Conservation (phyloP, 2,797 vertebrate species). For the Acipenser transmontanus region DNA sequence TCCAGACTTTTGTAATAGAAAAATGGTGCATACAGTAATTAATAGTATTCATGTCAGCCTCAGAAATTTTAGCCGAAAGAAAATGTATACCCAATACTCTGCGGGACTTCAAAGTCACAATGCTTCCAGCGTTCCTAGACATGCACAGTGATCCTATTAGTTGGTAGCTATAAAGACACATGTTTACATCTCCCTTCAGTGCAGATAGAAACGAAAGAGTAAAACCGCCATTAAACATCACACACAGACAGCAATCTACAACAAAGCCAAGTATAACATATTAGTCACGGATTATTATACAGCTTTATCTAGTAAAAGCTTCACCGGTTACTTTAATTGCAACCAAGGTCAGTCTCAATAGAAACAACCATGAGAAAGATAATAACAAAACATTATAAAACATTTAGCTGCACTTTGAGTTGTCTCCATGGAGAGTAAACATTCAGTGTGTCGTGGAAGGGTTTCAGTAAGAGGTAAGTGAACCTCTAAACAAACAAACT, state of each 20-base stretch:
- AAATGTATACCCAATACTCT: no score
- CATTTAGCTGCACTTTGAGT: not conserved
- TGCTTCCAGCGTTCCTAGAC: not conserved
- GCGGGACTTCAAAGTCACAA: no score
- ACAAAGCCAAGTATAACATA: conserved; percentile 42
- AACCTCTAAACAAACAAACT: not conserved
- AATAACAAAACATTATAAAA: not conserved
- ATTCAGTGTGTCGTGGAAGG: not conserved
- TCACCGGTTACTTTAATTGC: not conserved
- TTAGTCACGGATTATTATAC: conserved; percentile 41
- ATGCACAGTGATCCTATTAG: not conserved
- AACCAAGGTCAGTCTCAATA: not conserved
- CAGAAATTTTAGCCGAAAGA: no score
- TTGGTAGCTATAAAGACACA: not conserved
- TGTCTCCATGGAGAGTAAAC: not conserved
- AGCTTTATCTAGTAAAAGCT: not conserved
- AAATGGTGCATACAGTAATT: no score
- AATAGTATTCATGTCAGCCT: no score
- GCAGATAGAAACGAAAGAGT: conserved; percentile 49
- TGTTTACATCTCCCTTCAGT: conserved; percentile 48
- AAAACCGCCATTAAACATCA: conserved; percentile 38
- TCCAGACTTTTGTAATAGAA: no score
- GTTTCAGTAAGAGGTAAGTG: not conserved
- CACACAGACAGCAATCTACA: conserved; percentile 43
- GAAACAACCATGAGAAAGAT: not conserved